These are phyloP conservation scores for Eristalis tenax DNA, from an alignment of 2,888 invertebrate genomes.

Conservation along the genomic window DNA sequence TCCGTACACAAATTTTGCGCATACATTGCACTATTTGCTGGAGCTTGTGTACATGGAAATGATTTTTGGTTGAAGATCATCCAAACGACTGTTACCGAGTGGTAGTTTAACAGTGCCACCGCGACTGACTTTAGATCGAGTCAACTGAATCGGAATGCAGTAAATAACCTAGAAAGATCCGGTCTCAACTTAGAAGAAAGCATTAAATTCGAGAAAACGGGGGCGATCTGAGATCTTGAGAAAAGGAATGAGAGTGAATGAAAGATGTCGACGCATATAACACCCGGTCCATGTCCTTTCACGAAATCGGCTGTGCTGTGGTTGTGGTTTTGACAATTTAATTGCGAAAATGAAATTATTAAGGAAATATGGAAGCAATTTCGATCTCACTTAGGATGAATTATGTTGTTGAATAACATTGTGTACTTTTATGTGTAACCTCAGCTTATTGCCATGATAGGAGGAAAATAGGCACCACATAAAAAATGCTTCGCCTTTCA, in stretches of 20 bases:
- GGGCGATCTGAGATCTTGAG: neutral
- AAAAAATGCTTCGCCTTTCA: no score
- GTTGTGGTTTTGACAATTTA: no score
- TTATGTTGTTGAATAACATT: no score
- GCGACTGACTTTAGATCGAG: conserved; percentile 36
- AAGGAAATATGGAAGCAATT: no score
- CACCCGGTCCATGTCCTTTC: neutral
- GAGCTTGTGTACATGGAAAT: conserved; percentile 48
- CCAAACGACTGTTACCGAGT: conserved; percentile 43
- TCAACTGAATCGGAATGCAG: conserved; percentile 58
- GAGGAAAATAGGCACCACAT: no score
- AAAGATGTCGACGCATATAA: neutral
- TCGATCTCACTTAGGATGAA: no score
- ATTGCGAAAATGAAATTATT: no score
- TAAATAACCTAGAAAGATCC: conserved; percentile 59
- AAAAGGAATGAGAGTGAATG: neutral
- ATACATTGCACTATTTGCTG: conserved; percentile 19
- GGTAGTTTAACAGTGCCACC: conserved; percentile 48
- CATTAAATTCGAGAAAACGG: neutral
- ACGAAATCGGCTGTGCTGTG: no score
- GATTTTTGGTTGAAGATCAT: conserved; percentile 29
- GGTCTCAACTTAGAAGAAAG: neutral
- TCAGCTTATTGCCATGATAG: no score
- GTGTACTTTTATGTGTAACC: no score
- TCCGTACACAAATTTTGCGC: neutral